Evolutionary conservation across 2,888 invertebrate genomes (phyloP), one percentile per base, ranked within the genome.

Genomic region (Acleris holmiana): DNA sequence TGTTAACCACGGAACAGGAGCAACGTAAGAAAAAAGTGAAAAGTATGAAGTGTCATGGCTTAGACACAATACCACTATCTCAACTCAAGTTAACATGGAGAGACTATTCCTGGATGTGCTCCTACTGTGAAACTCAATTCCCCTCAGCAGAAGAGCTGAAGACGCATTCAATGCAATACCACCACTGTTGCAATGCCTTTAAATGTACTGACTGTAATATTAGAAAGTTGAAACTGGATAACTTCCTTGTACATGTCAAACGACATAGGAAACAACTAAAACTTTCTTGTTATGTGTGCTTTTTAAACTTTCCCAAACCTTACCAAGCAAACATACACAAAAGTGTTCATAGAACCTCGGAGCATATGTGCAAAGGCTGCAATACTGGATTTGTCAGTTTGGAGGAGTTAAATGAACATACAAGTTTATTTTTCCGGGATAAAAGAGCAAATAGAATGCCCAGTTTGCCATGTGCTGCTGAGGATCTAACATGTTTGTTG

Each of bases 151-250:
- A 83, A 0, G 89, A 88, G 47, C 78, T 95, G n/a, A 89, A 93
- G 60, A 85, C 85, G 1, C 64, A 85, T 85, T 44, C 64, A 13
- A 59, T 93, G 69, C 85, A 89, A 46, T 90, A 91, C 60, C 95
- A 95, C 73, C 92, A 93, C 63, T 93, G 94, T 67, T 92, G 94
- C 56, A 93, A 94, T 17, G 93, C 94, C 48, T 95, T 94, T 75
- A 90, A 93, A 74, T 96, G 96, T 75, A 93, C 93, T 0, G 94
- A 95, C 73, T 96, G 96, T 70, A 86, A 86, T 54, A 69, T 76
- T 1, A 76, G 82, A 2, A 89, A 84, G 61, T 61, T 84, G 48
- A 67, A 74, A 17, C 72, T 89, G 0, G 80, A 87, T 19, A 77
- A 72, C 10, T 89, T 88, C 40, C 25, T 89, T 2, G 68, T 77